phyloP scores from a whole-genome alignment of 2,797 vertebrate genomes.

The Mormyrus hasselquistii region DNA sequence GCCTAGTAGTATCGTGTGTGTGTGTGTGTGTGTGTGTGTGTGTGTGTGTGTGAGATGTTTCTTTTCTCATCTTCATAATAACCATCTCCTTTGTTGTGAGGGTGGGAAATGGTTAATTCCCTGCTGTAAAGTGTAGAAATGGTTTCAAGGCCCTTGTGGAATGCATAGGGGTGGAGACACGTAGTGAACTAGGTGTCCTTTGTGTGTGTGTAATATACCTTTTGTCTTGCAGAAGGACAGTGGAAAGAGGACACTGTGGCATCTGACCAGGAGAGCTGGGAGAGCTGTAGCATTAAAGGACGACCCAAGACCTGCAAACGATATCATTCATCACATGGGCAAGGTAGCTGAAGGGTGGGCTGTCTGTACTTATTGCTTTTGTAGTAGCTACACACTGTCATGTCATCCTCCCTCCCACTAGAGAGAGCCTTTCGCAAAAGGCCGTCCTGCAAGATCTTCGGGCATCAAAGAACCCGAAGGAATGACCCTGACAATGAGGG shows the following conservation, averaged over 20 bases:
- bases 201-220: background rate
- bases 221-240: slow-evolving; percentile 41
- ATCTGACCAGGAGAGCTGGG: slow-evolving; percentile 44
- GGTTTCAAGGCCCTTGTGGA: background rate
- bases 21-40: no score
- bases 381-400: background rate
- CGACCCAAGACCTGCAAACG: slow-evolving; percentile 42
- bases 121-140: background rate
- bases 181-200: background rate
- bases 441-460: slow-evolving; percentile 27
- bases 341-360: slow-evolving; percentile 1
- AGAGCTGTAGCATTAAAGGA: slow-evolving; percentile 35
- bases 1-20: background rate
- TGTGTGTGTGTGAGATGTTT: no score
- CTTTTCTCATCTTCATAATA: no score
- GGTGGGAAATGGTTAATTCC: background rate
- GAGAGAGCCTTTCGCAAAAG: slow-evolving; percentile 51
- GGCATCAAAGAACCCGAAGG: slow-evolving; percentile 45
- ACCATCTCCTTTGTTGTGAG: background rate
- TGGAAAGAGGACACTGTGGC: slow-evolving; percentile 37
- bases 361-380: background rate
- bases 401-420: background rate
- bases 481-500: slow-evolving; percentile 39
- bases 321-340: slow-evolving; percentile 35
- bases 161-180: background rate